Percentiles rank a stretch among this genome's conserved stretches.
phyloP scores from a whole-genome alignment of 2,888 invertebrate species.

The Macropis europaea region DNA sequence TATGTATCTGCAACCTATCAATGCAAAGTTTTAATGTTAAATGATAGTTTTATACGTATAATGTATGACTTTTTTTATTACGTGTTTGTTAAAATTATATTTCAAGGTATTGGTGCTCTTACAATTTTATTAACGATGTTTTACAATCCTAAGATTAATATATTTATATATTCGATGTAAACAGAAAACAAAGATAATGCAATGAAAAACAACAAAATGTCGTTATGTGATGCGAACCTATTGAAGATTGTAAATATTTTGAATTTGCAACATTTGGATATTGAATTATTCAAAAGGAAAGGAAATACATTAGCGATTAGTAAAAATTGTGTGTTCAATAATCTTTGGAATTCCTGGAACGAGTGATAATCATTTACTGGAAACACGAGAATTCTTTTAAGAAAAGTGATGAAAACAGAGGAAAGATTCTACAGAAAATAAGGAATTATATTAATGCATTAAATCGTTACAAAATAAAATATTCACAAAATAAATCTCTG shows the following conservation, averaged over 20 bases:
- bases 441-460: too few species aligned
- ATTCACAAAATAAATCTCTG: too few species aligned
- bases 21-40: slow-evolving; percentile 77
- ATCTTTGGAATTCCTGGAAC: not conserved
- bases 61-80: slow-evolving; percentile 41
- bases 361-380: not conserved
- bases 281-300: not conserved
- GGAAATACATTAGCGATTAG: not conserved
- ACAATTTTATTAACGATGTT: slow-evolving; percentile 30
- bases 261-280: not conserved
- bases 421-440: too few species aligned
- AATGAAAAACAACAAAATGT: slow-evolving; percentile 2
- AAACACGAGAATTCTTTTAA: too few species aligned
- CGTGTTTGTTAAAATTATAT: slow-evolving; percentile 59
- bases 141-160: slow-evolving; percentile 14
- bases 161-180: slow-evolving; percentile 8
- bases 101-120: slow-evolving; percentile 66
- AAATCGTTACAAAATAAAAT: too few species aligned
- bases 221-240: not conserved
- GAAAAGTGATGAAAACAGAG: too few species aligned
- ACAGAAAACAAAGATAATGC: not conserved
- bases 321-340: not conserved
- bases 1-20: slow-evolving; percentile 78
- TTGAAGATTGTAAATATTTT: slow-evolving; percentile 1
- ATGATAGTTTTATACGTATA: slow-evolving; percentile 66